These are phyloP conservation scores for Pangasius krempfi DNA, from an alignment of 2,797 vertebrate species.

Conservation along the genomic window DNA sequence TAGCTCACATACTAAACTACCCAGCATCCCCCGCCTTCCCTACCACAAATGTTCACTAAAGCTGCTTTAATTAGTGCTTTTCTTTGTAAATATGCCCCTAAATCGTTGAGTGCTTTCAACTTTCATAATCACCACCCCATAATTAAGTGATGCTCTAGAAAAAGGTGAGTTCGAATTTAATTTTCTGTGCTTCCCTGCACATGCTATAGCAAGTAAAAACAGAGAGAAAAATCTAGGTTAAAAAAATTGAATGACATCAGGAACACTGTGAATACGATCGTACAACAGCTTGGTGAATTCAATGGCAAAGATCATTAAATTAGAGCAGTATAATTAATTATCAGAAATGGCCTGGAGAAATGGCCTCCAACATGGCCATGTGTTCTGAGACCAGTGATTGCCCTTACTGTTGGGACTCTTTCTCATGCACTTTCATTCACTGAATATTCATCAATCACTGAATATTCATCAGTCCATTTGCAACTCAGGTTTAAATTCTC, in stretches of 20 bases:
- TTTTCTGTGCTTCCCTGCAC: not conserved
- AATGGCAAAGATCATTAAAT: conserved; percentile 41
- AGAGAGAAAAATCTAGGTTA: conserved; percentile 16
- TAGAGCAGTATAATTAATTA: conserved; percentile 46
- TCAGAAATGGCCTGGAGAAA: conserved; percentile 34
- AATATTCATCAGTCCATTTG: conserved; percentile 20
- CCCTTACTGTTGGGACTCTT: conserved; percentile 6
- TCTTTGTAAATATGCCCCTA: not conserved
- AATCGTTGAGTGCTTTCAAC: not conserved
- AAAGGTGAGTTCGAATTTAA: not conserved
- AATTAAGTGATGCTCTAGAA: not conserved
- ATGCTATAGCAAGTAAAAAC: not conserved
- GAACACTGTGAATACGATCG: not conserved
- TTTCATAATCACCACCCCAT: not conserved
- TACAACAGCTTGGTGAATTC: conserved; percentile 25
- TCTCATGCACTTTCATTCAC: not conserved
- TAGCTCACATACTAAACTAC: not conserved
- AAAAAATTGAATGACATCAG: not conserved
- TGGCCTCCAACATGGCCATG: conserved; percentile 35
- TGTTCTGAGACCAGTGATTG: conserved; percentile 24
- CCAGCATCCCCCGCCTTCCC: not conserved
- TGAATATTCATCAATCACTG: conserved; percentile 25
- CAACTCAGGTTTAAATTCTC: not conserved
- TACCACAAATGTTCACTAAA: not conserved
- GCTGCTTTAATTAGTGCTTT: not conserved